phyloP scores from a whole-genome alignment of 2,797 vertebrate species.

The Pseudotriccus pelzelni region DNA sequence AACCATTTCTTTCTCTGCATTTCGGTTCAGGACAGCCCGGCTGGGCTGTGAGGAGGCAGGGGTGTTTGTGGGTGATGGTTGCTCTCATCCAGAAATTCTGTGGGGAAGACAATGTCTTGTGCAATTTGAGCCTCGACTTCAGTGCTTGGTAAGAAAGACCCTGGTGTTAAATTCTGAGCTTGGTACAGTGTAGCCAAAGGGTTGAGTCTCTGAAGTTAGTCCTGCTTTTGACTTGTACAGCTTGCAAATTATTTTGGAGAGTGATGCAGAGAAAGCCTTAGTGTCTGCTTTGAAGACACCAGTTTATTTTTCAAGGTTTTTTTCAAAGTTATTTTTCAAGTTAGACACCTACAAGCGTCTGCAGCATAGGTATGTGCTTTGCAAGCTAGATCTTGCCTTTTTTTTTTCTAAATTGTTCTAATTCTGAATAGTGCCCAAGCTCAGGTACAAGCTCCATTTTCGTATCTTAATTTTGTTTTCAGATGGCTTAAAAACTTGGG shows the following conservation, averaged over 20 bases:
- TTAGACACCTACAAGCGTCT: not conserved
- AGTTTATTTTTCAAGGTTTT: not conserved
- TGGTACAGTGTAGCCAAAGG: not conserved
- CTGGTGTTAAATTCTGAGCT: rapidly evolving
- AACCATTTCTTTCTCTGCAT: not conserved
- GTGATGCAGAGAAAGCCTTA: not conserved
- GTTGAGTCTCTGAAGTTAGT: not conserved
- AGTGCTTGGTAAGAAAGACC: not conserved
- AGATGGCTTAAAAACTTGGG: not conserved
- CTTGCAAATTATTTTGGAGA: not conserved
- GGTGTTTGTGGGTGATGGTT: not conserved
- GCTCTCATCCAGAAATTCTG: not conserved
- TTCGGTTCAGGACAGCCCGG: not conserved
- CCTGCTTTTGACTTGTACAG: not conserved
- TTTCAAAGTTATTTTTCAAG: no score
- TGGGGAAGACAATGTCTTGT: rapidly evolving
- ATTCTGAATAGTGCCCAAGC: not conserved
- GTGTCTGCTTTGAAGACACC: not conserved
- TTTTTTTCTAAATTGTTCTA: not conserved
- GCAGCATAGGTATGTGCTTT: not conserved
- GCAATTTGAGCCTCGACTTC: not conserved
- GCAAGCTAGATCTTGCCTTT: not conserved
- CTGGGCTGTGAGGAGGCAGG: not conserved
- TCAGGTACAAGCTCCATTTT: not conserved
- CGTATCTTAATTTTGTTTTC: not conserved